Evolutionary conservation across 2,113 vertebrate genomes (phyloP).

Genomic region (Narcine bancroftii): DNA sequence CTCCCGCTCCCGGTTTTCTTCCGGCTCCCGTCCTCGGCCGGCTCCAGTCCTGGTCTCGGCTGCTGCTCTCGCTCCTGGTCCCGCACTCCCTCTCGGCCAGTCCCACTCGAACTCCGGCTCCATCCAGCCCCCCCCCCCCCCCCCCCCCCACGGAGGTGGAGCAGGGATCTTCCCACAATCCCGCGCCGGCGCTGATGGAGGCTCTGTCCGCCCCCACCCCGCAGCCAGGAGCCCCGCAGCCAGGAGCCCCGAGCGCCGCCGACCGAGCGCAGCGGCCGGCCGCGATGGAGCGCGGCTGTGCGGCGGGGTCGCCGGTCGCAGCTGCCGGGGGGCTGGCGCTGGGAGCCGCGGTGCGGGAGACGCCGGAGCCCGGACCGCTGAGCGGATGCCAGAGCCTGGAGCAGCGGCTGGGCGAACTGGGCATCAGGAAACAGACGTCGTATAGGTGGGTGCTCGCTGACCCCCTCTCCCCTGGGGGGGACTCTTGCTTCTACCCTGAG

Average conservation of each 20-base stretch:
- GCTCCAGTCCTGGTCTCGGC: not conserved
- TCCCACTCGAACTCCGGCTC: no score
- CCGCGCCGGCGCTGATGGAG: constrained; percentile 53
- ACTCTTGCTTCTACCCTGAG: not conserved
- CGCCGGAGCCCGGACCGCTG: not conserved
- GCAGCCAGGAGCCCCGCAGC: not conserved
- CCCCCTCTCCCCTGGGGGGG: not conserved
- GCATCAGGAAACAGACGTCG: constrained; percentile 79
- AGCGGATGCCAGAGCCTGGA: constrained; percentile 57
- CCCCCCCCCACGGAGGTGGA: constrained; percentile 39
- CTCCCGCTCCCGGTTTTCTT: constrained; percentile 32
- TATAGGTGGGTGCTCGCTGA: constrained; percentile 64
- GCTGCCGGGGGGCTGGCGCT: constrained; percentile 54
- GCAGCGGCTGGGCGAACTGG: constrained; percentile 71
- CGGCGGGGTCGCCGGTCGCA: constrained; percentile 45
- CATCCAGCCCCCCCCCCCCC: not conserved
- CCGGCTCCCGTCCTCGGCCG: constrained; percentile 38
- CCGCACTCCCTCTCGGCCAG: accelerated
- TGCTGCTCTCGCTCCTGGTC: not conserved
- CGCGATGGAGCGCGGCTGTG: constrained; percentile 2
- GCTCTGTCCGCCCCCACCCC: constrained; percentile 44
- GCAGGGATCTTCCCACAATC: constrained; percentile 27
- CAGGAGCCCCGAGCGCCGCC: constrained; percentile 27
- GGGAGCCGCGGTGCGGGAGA: not conserved
- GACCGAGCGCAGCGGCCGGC: not conserved